Conservation (phyloP, 1,140 invertebrate species). For the Coptotermes formosanus region DNA sequence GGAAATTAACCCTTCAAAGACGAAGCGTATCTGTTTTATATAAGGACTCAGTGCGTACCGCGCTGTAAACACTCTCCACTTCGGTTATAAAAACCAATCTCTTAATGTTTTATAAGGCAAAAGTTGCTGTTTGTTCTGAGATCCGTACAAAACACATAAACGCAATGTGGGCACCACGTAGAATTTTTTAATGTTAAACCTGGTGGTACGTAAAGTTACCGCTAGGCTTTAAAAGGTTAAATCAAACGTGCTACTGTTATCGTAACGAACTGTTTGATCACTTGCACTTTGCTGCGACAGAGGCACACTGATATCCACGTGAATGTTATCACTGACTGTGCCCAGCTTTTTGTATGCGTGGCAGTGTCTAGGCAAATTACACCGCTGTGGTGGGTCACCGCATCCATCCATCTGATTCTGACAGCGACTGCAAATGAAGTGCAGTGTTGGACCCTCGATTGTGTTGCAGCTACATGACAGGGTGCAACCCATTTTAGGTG, state of each 20-base stretch:
- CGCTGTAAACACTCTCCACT: no score
- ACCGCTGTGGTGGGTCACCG: background rate
- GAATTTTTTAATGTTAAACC: no score
- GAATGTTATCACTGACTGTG: background rate
- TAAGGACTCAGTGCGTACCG: no score
- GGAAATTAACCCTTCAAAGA: no score
- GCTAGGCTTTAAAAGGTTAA: no score
- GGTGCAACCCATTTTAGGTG: background rate
- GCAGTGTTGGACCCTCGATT: background rate
- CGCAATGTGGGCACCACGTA: no score
- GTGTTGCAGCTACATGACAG: background rate
- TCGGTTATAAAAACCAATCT: no score
- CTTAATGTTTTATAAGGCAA: no score
- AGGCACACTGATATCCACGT: background rate
- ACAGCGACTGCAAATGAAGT: background rate
- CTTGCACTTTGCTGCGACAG: background rate
- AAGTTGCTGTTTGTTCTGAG: no score
- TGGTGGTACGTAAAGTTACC: no score
- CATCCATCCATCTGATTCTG: constrained; percentile 13
- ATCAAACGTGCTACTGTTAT: background rate
- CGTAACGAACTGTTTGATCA: background rate
- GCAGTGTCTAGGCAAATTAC: background rate
- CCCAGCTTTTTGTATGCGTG: background rate
- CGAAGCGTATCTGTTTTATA: no score
- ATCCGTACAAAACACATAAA: no score